Base-by-base conservation (phyloP, 2,888 invertebrate species). In the Gymnoscelis rufifasciata region DNA sequence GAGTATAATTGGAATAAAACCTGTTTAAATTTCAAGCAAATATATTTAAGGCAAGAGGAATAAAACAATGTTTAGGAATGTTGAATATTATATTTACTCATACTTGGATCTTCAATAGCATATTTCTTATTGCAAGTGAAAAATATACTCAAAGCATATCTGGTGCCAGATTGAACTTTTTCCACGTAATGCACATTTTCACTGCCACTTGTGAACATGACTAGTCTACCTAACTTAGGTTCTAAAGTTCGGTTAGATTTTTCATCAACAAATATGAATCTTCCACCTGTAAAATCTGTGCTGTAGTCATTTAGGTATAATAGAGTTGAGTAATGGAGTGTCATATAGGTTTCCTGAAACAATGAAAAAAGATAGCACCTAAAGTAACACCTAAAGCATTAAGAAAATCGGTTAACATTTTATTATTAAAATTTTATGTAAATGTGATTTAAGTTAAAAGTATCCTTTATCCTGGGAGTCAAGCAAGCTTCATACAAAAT, bases 141-240 rank as follows among this genome's bases (percentile, higher is more conserved):
- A 33, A 96, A 94, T 38, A 97, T 92, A 0, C 95, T 96, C 56
- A 96, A 89, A 3, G 96, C 95, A 76, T 93, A 96, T 68, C 96
- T 78, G 3, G 89, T 89, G 10, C 97, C 97, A 13, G 90, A 89
- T 7, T 87, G 90, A 3, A 97, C 93, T 74, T 91, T 91, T 76
- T 97, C 96, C 1, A 97, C 95, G 74, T 90, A 91, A 78, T 97
- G 96, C 0, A 91, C 74, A 82, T 97, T 97, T 82, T 97, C 97
- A 29, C 91, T 91, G 8, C 96, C 97, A 35, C 97, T 96, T 0
- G 96, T 95, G 69, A 96, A 97, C 83, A 95, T 93, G 23, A 93
- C 93, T 1, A 96, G 91, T 54, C 97, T 90, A 11, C 93, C 94
- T 75, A 91, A 90, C 60, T 92, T 90, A 1, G 96, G 96, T 73